A percentile compares a stretch with the other conserved stretches of the same genome.
Evolutionary conservation across 2,888 invertebrate species (phyloP).

Genomic region (Iphiclides podalirius): DNA sequence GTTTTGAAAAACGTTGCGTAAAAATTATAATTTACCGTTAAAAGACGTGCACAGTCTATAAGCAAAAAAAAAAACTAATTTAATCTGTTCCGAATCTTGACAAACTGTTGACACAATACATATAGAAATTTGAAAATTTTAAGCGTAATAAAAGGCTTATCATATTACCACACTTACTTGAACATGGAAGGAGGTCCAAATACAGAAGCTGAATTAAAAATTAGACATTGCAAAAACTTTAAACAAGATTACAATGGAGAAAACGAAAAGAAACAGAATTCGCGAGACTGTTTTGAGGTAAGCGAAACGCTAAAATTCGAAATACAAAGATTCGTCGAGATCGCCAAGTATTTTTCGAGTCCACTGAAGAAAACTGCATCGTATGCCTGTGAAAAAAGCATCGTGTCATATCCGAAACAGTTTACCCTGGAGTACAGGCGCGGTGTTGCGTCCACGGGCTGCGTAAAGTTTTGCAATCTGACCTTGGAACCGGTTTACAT

Average conservation of each 20-base stretch:
- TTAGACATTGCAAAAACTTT: constrained; percentile 8
- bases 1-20: too few species aligned
- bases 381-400: constrained; percentile 57
- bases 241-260: constrained; percentile 23
- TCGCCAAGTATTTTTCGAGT: constrained; percentile 67
- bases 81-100: neutral
- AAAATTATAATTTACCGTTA: too few species aligned
- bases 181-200: neutral
- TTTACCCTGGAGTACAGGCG: constrained; percentile 57
- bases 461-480: constrained; percentile 60
- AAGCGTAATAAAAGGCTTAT: neutral
- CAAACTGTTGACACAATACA: neutral
- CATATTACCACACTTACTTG: neutral
- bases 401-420: constrained; percentile 58
- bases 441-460: constrained; percentile 52
- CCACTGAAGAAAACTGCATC: constrained; percentile 64
- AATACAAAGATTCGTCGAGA: constrained; percentile 63
- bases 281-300: constrained; percentile 8
- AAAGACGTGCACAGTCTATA: too few species aligned
- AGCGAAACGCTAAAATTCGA: constrained; percentile 32
- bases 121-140: neutral
- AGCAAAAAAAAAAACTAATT: too few species aligned
- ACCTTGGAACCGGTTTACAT: constrained; percentile 62
- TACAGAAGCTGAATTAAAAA: neutral
- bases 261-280: constrained; percentile 8